Evolutionary conservation across 2,113 vertebrate species (phyloP).

Genomic region (Synodontis membranacea): DNA sequence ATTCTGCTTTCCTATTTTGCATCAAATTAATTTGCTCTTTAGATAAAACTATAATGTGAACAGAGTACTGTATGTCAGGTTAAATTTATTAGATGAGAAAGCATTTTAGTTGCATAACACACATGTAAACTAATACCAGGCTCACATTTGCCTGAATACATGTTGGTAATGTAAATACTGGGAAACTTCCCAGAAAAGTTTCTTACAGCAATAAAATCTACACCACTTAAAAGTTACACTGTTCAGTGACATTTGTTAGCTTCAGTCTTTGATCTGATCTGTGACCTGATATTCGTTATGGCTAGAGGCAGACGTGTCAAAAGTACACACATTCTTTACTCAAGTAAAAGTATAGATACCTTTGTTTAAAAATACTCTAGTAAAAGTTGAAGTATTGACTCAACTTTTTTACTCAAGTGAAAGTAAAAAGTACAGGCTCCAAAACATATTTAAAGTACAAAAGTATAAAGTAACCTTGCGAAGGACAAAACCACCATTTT

Average conservation of each 20-base stretch:
- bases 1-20: neutral
- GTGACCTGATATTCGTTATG: neutral
- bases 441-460: too few species aligned
- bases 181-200: neutral
- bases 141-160: neutral
- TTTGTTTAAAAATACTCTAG: too few species aligned
- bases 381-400: too few species aligned
- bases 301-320: too few species aligned
- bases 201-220: slow-evolving; percentile 5
- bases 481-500: too few species aligned
- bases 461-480: too few species aligned
- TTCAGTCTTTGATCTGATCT: neutral
- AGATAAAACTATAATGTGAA: neutral
- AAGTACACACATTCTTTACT: too few species aligned
- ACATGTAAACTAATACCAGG: neutral
- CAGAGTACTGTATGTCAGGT: neutral
- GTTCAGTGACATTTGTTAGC: neutral
- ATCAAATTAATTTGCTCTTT: neutral
- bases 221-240: neutral
- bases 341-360: too few species aligned
- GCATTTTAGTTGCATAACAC: neutral
- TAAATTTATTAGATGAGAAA: neutral
- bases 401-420: too few species aligned
- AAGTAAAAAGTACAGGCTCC: too few species aligned
- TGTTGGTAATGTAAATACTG: neutral